phyloP scores from a whole-genome alignment of 2,113 vertebrate species.

The Collichthys lucidus region DNA sequence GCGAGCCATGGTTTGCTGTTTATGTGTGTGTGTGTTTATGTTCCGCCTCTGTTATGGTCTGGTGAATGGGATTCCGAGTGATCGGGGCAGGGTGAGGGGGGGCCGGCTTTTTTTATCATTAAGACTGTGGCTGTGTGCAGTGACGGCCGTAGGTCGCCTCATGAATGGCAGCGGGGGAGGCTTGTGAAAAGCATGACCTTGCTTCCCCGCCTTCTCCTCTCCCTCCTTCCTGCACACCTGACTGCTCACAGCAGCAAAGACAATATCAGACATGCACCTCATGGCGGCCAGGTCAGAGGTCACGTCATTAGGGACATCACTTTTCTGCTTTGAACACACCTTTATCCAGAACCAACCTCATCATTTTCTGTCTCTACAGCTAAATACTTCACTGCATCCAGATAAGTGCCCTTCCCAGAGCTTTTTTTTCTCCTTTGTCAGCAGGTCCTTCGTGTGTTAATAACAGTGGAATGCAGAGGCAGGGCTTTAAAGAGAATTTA shows the following conservation, averaged over 20 bases:
- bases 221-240: slow-evolving; percentile 33
- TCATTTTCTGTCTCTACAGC: slow-evolving; percentile 51
- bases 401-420: slow-evolving; percentile 44
- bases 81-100: background rate
- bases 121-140: background rate
- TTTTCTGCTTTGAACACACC: slow-evolving; percentile 55
- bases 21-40: slow-evolving; percentile 55
- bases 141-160: slow-evolving; percentile 13
- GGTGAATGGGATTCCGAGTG: slow-evolving; percentile 22
- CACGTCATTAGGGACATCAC: slow-evolving; percentile 61
- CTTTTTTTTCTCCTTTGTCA: slow-evolving; percentile 50
- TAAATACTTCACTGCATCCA: slow-evolving; percentile 15
- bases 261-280: slow-evolving; percentile 41
- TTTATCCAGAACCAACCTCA: slow-evolving; percentile 13
- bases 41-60: slow-evolving; percentile 56
- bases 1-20: slow-evolving; percentile 2
- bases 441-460: slow-evolving; percentile 48
- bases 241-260: slow-evolving; percentile 37
- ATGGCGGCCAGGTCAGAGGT: slow-evolving; percentile 48
- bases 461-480: background rate
- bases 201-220: background rate
- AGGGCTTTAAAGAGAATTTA: background rate
- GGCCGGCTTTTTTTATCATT: slow-evolving; percentile 37
- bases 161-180: slow-evolving; percentile 7
- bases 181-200: slow-evolving; percentile 48